These are phyloP conservation scores for Aurelia coerulea DNA, from an alignment of 30 jellyfish, hydroid and myxozoan genomes.

Conservation along the genomic window DNA sequence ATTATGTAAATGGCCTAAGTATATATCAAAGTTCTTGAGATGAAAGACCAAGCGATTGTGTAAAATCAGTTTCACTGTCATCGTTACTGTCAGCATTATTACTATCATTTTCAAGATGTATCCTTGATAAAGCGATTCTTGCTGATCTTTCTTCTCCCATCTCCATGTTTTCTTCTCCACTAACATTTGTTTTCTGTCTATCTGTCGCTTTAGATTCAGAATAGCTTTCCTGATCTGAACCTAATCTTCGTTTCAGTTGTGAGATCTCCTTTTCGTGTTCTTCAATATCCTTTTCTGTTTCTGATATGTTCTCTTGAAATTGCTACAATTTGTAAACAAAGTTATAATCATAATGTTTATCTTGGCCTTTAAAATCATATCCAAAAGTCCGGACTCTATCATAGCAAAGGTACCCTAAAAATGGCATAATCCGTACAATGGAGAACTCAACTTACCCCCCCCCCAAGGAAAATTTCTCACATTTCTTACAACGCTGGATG, in stretches of 20 bases:
- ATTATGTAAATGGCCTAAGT: no score
- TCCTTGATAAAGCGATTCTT: slow-evolving; percentile 6
- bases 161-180: background rate
- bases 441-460: no score
- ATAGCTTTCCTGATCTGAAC: background rate
- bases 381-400: background rate
- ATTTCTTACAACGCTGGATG: no score
- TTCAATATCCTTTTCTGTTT: slow-evolving; percentile 24
- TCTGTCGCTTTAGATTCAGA: background rate
- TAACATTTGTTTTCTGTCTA: background rate
- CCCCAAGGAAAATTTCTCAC: no score
- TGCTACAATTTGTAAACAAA: background rate
- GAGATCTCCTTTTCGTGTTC: slow-evolving; percentile 24
- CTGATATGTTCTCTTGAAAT: slow-evolving; percentile 38
- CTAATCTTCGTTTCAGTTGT: background rate
- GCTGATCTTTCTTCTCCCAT: background rate
- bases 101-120: background rate
- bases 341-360: background rate
- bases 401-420: no score
- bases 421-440: no score
- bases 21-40: no score
- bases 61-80: background rate
- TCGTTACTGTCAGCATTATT: background rate
- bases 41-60: no score
- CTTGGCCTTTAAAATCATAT: background rate